Conservation (phyloP, 1,140 invertebrate species). For the Dreissena rostriformis region DNA sequence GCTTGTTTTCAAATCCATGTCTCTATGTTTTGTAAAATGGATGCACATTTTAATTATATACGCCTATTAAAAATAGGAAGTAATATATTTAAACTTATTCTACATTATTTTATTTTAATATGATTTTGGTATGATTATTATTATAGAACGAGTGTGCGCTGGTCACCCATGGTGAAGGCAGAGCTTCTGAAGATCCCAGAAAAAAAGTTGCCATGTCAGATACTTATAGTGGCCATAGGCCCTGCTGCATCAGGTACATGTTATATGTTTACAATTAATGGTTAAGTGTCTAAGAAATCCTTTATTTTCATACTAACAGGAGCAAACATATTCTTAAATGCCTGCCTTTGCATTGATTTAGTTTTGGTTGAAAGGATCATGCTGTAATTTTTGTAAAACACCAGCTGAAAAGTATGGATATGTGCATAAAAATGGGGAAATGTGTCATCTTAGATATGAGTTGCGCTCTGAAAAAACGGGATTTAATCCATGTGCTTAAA, state of each 20-base stretch:
- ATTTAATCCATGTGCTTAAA: too few relatives aligned
- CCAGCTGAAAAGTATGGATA: too few relatives aligned
- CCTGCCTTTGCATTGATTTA: too few relatives aligned
- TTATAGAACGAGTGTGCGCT: conserved; percentile 44
- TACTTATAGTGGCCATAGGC: conserved; percentile 67
- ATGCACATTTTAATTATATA: not conserved
- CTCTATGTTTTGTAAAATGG: not conserved
- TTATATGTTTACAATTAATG: not conserved
- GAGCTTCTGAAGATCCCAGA: conserved; percentile 41
- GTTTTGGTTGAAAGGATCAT: too few relatives aligned
- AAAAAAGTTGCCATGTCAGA: conserved; percentile 62
- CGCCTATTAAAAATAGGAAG: not conserved
- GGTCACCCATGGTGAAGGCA: conserved; percentile 53
- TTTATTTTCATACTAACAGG: too few relatives aligned
- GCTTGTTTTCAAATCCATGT: not conserved
- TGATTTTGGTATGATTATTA: not conserved
- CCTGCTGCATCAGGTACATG: conserved; percentile 70
- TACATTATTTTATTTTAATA: not conserved
- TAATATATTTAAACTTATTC: not conserved
- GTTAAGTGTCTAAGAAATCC: too few relatives aligned
- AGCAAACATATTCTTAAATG: too few relatives aligned
- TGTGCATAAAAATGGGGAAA: too few relatives aligned
- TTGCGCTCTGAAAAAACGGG: too few relatives aligned
- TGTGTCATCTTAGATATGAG: too few relatives aligned
- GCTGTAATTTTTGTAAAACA: too few relatives aligned